Evolutionary conservation across 1,140 invertebrate species (phyloP).

Genomic region (Heliconius himera): DNA sequence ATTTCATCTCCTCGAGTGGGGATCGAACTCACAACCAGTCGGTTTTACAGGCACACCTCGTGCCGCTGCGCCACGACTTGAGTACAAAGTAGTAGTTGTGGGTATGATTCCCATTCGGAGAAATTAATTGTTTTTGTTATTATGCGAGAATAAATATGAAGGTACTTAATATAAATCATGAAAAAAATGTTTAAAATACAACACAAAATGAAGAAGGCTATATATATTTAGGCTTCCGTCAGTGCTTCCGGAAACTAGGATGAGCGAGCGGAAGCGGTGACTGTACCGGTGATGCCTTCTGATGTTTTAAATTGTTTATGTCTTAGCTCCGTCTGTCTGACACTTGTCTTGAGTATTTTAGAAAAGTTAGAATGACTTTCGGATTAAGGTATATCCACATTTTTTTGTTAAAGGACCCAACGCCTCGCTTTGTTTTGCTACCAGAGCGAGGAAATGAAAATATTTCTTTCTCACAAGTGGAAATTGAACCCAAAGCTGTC

Average conservation of each 20-base stretch:
- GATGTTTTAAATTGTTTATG: neutral
- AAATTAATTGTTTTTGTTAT: neutral
- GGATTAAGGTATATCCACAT: neutral
- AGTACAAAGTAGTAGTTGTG: no score
- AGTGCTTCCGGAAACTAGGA: slow-evolving; percentile 24
- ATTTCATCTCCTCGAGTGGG: no score
- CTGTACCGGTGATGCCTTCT: neutral
- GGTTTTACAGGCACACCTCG: no score
- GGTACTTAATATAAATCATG: neutral
- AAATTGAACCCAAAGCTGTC: no score
- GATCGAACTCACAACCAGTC: no score
- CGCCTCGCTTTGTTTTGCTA: no score
- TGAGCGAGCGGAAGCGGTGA: slow-evolving; percentile 29
- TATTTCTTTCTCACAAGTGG: no score
- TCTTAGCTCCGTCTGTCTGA: slow-evolving; percentile 13
- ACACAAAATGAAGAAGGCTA: neutral
- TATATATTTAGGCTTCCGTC: slow-evolving; percentile 1
- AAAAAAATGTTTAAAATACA: neutral
- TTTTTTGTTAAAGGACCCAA: no score
- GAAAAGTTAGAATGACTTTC: neutral
- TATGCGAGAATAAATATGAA: no score
- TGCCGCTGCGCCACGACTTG: no score
- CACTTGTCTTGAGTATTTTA: neutral
- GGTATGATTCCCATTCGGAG: no score
- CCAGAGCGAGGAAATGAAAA: no score